Evolutionary conservation across 2,888 invertebrate species (phyloP).

Genomic region (Noctua comes): DNA sequence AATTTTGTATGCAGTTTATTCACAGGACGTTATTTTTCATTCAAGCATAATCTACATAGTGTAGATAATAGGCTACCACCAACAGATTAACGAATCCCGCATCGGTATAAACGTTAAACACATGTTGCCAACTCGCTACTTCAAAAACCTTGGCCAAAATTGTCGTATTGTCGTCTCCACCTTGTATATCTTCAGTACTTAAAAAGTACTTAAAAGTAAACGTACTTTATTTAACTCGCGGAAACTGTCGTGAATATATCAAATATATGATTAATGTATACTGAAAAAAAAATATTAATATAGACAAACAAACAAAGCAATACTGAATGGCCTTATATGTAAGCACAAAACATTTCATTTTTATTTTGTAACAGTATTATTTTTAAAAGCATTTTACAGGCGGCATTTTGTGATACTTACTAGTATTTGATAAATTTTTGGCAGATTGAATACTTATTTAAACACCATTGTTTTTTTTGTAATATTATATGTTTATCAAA

Average conservation of each 20-base stretch:
- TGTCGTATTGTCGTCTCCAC: too few relatives aligned
- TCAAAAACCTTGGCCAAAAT: too few relatives aligned
- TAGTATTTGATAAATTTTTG: conserved; percentile 58
- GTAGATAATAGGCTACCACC: too few relatives aligned
- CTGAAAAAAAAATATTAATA: conserved; percentile 62
- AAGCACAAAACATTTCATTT: conserved; percentile 72
- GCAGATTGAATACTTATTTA: conserved; percentile 55
- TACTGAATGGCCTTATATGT: conserved; percentile 82
- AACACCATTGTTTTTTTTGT: conserved; percentile 25
- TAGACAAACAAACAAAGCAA: conserved; percentile 78
- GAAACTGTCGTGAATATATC: conserved; percentile 63
- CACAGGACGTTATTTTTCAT: too few relatives aligned
- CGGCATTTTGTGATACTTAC: conserved; percentile 78
- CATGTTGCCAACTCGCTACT: too few relatives aligned
- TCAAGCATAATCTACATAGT: too few relatives aligned
- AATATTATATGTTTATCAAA: conserved; percentile 42
- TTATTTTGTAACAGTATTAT: conserved; percentile 82
- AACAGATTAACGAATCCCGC: too few relatives aligned
- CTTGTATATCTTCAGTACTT: conserved; percentile 81
- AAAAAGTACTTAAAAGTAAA: conserved; percentile 82
- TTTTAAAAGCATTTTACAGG: conserved; percentile 76
- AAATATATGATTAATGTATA: conserved; percentile 60
- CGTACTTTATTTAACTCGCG: conserved; percentile 55
- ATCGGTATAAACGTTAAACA: too few relatives aligned
- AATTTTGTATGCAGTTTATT: too few relatives aligned